Evolutionary conservation across 1,140 invertebrate genomes (phyloP), one percentile per base, ranked within the genome.

Genomic region (Mercenaria mercenaria): DNA sequence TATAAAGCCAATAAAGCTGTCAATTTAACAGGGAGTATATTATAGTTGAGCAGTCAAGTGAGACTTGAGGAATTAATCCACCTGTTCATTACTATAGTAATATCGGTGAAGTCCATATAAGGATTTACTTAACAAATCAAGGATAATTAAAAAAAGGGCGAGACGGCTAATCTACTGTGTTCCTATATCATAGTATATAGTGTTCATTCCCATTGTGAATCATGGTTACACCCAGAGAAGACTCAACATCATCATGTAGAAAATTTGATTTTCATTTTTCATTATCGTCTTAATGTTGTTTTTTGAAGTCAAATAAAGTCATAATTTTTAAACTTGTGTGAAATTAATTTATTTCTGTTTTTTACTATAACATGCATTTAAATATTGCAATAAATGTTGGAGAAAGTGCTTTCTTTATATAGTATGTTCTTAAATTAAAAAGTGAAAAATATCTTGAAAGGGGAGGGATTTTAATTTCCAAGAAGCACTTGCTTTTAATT

Each of bases 131-230:
- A 29, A 29, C 26, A 56, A n/a, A 4, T 56, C 77, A 56, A 80
- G 77, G 47, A 59, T 80, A 34, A 29, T 20, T 23, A 23, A 82
- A 32, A 50, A 6, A 23, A 61, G 50, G 72, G 29, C 39, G 59
- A 52, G 83, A 72, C 41, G 34, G 47, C 37, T 39, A 52, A 52
- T 79, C 76, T 50, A 79, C 41, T 64, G 80, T 64, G 61, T 18
- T 43, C 52, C 11, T 1, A 29, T 64, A 64, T 59, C 43, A 23
- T 72, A 47, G 43, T 15, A n/a, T n/a, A 1, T 76, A 85, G 83
- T 85, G 83, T 85, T 85, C 83, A 74, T 85, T 85, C 50, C 67
- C 64, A 67, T 85, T 67, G 83, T 85, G 76, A 79, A 56, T 79
- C 76, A 79, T 79, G 50, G 39, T 59, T 41, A 47, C 72, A 79